Percentiles rank a stretch among this genome's conserved stretches.
Conservation (phyloP, 1,140 invertebrate genomes). For the Uloborus diversus region DNA sequence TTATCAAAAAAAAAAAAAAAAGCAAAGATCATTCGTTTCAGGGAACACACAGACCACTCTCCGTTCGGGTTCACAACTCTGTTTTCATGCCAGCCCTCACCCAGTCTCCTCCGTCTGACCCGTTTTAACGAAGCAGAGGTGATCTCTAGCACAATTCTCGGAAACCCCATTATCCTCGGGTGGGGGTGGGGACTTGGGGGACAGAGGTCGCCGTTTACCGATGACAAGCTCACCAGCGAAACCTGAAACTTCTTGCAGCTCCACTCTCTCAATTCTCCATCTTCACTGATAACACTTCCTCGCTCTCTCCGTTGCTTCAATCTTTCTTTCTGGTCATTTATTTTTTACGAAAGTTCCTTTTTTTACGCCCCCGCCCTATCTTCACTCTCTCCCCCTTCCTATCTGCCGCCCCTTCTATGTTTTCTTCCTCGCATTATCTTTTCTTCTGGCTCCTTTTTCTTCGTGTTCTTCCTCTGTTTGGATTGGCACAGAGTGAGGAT, state of each 20-base stretch:
- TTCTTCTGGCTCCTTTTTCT: background rate
- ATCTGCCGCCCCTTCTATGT: constrained; percentile 5
- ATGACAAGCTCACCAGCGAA: constrained; percentile 9
- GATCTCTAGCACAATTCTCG: constrained; percentile 8
- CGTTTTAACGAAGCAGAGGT: constrained; percentile 9
- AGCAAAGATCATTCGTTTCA: background rate
- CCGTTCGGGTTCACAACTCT: too few relatives aligned
- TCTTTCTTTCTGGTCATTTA: constrained; percentile 42
- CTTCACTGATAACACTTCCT: constrained; percentile 31
- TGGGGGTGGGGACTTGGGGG: too few relatives aligned
- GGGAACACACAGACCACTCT: too few relatives aligned
- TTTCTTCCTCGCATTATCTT: background rate
- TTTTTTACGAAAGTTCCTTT: constrained; percentile 25
- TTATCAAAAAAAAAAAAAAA: background rate
- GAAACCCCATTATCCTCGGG: constrained; percentile 9
- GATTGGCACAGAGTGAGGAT: background rate
- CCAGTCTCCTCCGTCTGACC: background rate
- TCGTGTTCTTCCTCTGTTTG: constrained; percentile 16
- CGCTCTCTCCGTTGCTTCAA: constrained; percentile 6
- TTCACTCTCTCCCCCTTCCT: background rate
- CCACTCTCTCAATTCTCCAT: background rate
- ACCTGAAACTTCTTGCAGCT: background rate
- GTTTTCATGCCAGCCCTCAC: background rate
- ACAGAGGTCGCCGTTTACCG: background rate
- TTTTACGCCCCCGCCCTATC: background rate